A percentile compares a stretch with the other conserved stretches of the same genome.
Evolutionary conservation across 2,113 vertebrate genomes (phyloP).

Genomic region (Carassius auratus): DNA sequence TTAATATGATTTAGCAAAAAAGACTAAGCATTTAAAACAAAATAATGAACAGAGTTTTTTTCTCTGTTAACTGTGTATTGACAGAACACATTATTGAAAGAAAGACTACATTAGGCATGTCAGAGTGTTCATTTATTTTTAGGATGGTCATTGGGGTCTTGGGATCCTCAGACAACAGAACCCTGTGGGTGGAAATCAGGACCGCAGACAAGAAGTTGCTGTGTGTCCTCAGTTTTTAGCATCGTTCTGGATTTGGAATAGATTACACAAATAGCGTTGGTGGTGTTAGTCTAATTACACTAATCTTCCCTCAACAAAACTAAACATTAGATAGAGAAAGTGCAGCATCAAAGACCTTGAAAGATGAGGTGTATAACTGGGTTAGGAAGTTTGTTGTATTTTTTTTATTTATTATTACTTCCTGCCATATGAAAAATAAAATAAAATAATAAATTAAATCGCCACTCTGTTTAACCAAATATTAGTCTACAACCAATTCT

Average conservation of each 20-base stretch:
- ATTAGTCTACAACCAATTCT: background rate
- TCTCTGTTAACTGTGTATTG: background rate
- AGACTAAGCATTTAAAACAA: background rate
- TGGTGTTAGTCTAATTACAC: conserved; percentile 24
- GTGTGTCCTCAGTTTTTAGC: conserved; percentile 25
- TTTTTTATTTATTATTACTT: background rate
- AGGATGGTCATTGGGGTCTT: background rate
- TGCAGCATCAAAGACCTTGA: background rate
- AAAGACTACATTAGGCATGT: background rate
- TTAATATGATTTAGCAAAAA: background rate
- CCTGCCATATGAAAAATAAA: background rate
- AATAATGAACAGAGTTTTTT: background rate
- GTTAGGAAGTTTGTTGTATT: background rate
- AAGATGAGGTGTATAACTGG: background rate
- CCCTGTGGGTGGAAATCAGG: background rate
- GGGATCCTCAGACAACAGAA: background rate
- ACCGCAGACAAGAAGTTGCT: conserved; percentile 2
- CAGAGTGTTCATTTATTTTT: background rate
- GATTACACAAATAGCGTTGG: conserved; percentile 23
- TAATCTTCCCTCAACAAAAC: conserved; percentile 30
- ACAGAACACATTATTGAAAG: background rate
- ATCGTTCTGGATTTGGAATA: conserved; percentile 22
- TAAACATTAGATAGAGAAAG: conserved; percentile 15
- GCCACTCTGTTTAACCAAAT: background rate
- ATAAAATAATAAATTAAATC: background rate